Evolutionary conservation across 64 coral and sea anemone genomes (phyloP), one percentile per base, ranked within the genome.

Genomic region (Cladopsammia gracilis): DNA sequence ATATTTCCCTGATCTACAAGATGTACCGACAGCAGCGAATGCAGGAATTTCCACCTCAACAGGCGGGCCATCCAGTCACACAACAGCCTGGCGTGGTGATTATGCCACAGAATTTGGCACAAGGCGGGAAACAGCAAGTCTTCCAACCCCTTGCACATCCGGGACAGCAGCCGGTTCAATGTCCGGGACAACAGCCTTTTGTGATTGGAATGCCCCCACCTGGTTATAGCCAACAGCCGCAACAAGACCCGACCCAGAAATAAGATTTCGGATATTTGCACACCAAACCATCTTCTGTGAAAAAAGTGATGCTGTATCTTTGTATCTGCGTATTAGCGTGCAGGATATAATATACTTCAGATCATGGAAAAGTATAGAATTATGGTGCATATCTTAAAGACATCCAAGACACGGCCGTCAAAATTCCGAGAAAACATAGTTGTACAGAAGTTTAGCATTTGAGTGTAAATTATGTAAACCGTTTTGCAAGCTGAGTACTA

Each of bases 81-180:
- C 79, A 83, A 64, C 34, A 34, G 34, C 58, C 79, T n/a, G 54
- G 22, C 4, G 60, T 64, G 7, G 79, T 83, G 6, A 65, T 64
- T n/a, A 61, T 83, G 58, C 59, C 79, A 10, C 42, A 64, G 45
- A 10, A 12, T 34, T 34, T 34, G 53, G 53, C 53, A 56, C 53
- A 56, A 12, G 58, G 54, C 25, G 56, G 54, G 0, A 25, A 42
- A 60, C 78, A 59, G 25, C 24, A 42, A 42, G 16, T 12, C 42
- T 83, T 62, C 43, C 79, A 83, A 83, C 59, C 79, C 0, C 5
- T 20, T 64, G 26, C 59, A 19, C 59, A 64, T 83, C 79, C 79
- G 23, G 59, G 79, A 19, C 79, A 83, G 18, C 59, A 64, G 26
- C 42, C 43, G 18, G 59, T 62, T 46, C 79, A 80, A 80, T 60